A percentile compares a stretch with the other conserved stretches of the same genome.
Conservation (phyloP, 1,140 invertebrate genomes). For the Chrysopa pallens region DNA sequence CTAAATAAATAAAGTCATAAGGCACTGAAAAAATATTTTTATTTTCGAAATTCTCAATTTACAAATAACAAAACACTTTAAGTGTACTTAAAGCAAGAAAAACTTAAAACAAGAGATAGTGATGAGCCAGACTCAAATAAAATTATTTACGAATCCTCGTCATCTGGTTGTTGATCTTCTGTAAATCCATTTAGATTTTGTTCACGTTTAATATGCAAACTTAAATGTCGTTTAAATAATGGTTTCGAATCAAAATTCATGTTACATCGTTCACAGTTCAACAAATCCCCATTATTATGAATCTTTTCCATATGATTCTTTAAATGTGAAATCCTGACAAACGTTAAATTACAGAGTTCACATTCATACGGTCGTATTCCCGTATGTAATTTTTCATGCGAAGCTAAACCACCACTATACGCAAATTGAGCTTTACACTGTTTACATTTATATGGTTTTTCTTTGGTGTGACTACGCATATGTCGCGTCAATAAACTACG, state of each 20-base stretch:
- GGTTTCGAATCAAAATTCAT: not conserved
- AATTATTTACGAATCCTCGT: too few relatives aligned
- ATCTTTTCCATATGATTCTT: not conserved
- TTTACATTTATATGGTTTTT: not conserved
- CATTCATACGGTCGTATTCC: not conserved
- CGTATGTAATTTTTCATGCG: not conserved
- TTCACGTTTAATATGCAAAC: not conserved
- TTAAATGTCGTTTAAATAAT: not conserved
- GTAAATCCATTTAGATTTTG: too few relatives aligned
- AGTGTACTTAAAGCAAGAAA: too few relatives aligned
- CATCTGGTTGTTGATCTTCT: too few relatives aligned
- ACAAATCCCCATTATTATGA: not conserved
- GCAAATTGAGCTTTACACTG: not conserved
- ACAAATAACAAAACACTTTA: too few relatives aligned
- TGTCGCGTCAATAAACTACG: constrained; percentile 18
- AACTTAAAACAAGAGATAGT: too few relatives aligned
- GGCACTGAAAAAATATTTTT: too few relatives aligned
- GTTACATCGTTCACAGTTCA: not conserved
- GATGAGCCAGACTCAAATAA: too few relatives aligned
- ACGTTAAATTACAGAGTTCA: not conserved
- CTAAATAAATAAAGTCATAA: too few relatives aligned
- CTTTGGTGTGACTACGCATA: constrained; percentile 10
- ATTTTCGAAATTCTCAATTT: too few relatives aligned
- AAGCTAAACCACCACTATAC: not conserved
- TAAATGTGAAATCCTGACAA: not conserved